Percentiles rank a stretch among this genome's conserved stretches.
These are phyloP conservation scores for Actinemys pallida DNA, from an alignment of 2,113 vertebrate genomes.

Conservation along the genomic window DNA sequence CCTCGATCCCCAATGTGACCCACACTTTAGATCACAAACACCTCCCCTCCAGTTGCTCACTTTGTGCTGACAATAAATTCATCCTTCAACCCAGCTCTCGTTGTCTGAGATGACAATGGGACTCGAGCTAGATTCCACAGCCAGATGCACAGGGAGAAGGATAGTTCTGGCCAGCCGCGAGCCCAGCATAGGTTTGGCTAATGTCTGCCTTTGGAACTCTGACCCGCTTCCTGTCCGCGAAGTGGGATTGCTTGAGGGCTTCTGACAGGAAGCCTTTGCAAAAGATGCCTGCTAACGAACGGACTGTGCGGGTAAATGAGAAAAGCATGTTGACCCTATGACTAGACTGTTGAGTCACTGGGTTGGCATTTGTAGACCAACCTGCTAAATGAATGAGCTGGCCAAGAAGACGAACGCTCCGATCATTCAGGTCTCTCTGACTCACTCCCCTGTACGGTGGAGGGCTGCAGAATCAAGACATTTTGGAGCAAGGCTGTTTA, in stretches of 20 bases:
- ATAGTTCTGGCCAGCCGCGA: not conserved
- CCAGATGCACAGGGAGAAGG: not conserved
- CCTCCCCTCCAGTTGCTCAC: not conserved
- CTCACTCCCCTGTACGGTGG: not conserved
- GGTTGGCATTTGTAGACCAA: fast-evolving
- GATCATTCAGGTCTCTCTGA: not conserved
- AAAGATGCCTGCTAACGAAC: not conserved
- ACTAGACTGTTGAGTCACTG: not conserved
- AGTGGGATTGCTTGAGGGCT: not conserved
- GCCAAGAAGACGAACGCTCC: fast-evolving
- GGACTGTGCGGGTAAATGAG: not conserved
- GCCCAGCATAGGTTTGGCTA: not conserved
- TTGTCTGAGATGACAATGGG: not conserved
- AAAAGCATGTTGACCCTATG: not conserved
- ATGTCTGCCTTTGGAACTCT: not conserved
- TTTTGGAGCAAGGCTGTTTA: not conserved
- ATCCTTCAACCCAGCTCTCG: not conserved
- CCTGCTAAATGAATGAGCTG: fast-evolving
- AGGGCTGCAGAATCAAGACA: fast-evolving
- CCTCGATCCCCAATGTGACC: not conserved
- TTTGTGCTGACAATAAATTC: not conserved
- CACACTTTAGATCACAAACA: not conserved
- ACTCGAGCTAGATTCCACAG: not conserved
- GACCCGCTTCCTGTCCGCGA: not conserved
- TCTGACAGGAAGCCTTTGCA: not conserved